These are phyloP conservation scores for Nephrocerus scutellatus DNA, from an alignment of 2,888 invertebrate species.

Conservation along the genomic window DNA sequence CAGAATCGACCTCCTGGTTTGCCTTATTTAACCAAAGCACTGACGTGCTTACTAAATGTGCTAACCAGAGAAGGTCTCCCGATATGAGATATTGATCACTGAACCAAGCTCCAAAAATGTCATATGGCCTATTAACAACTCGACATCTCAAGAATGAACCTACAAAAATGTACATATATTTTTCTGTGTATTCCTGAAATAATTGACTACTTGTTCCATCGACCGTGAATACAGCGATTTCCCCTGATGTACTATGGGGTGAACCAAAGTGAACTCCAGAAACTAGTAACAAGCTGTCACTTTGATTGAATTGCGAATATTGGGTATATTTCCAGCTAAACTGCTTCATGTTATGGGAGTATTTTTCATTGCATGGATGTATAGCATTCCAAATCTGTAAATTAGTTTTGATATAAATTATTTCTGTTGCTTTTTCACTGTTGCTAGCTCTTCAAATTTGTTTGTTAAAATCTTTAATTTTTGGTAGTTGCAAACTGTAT, in stretches of 20 bases:
- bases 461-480: no score
- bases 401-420: no score
- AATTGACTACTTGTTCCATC: constrained; percentile 51
- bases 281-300: constrained; percentile 70
- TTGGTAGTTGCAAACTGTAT: no score
- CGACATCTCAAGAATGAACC: constrained; percentile 63
- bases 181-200: constrained; percentile 5
- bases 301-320: constrained; percentile 76
- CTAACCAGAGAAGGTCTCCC: constrained; percentile 74
- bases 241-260: constrained; percentile 71
- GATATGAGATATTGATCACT: constrained; percentile 73
- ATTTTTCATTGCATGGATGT: constrained; percentile 63
- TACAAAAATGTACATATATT: background rate
- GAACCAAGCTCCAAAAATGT: constrained; percentile 86
- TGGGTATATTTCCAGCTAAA: constrained; percentile 84
- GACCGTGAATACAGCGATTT: constrained; percentile 78
- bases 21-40: constrained; percentile 77
- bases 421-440: no score
- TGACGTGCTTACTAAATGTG: constrained; percentile 65
- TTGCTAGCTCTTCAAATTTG: no score
- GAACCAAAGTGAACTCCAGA: constrained; percentile 76
- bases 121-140: constrained; percentile 76
- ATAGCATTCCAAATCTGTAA: constrained; percentile 67
- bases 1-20: constrained; percentile 70
- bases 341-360: constrained; percentile 68